Evolutionary conservation across 2,113 vertebrate species (phyloP).

Genomic region (Gavialis gangeticus): DNA sequence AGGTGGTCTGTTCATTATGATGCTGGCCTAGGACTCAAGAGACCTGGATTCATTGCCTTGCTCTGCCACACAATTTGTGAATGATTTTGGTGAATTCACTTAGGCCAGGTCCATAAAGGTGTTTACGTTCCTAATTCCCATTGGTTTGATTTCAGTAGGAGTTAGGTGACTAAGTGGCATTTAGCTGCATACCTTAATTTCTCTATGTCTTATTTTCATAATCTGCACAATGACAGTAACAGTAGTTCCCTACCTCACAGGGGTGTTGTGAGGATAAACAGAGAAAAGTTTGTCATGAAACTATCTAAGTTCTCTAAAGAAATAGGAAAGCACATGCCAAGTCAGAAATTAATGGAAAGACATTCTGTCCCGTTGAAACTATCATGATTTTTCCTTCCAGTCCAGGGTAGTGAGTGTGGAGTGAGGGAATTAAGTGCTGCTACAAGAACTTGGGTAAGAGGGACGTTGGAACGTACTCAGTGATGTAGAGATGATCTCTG

Average conservation of each 20-base stretch:
- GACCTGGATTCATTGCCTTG: neutral
- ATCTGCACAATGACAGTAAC: neutral
- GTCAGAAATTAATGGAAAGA: neutral
- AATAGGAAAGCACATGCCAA: neutral
- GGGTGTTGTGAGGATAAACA: constrained; percentile 64
- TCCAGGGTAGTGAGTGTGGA: neutral
- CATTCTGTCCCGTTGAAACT: neutral
- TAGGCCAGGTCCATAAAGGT: neutral
- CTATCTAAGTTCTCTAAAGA: neutral
- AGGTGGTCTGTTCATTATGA: neutral
- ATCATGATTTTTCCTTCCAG: neutral
- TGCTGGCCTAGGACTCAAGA: neutral
- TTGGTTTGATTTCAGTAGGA: neutral
- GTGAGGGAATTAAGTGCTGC: neutral
- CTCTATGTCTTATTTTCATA: neutral
- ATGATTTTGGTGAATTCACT: neutral
- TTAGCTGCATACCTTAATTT: neutral
- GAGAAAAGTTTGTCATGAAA: neutral
- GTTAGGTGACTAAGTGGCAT: neutral
- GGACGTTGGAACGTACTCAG: neutral
- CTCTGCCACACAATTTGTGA: accelerated
- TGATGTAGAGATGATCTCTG: neutral
- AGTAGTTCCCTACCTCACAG: constrained; percentile 67
- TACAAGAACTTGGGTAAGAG: neutral
- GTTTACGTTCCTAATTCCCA: neutral